Base-by-base conservation (phyloP, 2,797 vertebrate species). In the Tinamus major region DNA sequence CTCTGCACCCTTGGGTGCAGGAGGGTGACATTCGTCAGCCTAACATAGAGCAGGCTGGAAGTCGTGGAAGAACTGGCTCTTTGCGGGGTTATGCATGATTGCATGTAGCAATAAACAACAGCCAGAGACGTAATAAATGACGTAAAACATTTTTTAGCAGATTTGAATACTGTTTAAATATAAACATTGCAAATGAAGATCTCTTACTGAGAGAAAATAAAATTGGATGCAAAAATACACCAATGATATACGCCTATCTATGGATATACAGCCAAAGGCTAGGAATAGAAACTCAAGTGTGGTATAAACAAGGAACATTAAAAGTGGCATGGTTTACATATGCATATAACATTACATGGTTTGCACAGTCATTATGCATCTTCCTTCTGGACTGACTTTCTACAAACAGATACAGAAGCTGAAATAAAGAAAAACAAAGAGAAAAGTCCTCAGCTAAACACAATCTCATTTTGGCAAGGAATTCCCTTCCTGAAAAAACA, bases 121-220 rank as follows among this genome's bases (percentile, higher is more conserved):
- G n/a, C 20, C 59, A 84, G 58, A 65, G 55, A 58, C 4, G 29
- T 87, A 81, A 84, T 75, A 89, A 74, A 87, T 89, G 74, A 93
- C 76, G 23, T 49, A 24, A 49, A 24, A 89, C 23, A 87, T 79
- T 81, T 81, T 74, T 75, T 62, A 94, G 56, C 33, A 12, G 64
- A 56, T 85, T 75, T 90, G 92, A 91, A 93, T 95, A 77, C 56
- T 93, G 62, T 90, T 95, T 96, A 94, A 91, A 93, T 93, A 93
- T 83, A 95, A 94, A 94, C 77, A 91, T 84, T 85, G 77, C 21
- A 94, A 92, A 91, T 78, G 48, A 87, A 3, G 85, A 75, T 90
- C 75, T 95, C 83, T 89, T 67, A 94, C 70, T 67, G 69, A 93
- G 85, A 95, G 93, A 93, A 94, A 90, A 87, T 81, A 85, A 89